Conservation (phyloP, 2,888 invertebrate genomes). For the Poecilobothrus nobilitatus region DNA sequence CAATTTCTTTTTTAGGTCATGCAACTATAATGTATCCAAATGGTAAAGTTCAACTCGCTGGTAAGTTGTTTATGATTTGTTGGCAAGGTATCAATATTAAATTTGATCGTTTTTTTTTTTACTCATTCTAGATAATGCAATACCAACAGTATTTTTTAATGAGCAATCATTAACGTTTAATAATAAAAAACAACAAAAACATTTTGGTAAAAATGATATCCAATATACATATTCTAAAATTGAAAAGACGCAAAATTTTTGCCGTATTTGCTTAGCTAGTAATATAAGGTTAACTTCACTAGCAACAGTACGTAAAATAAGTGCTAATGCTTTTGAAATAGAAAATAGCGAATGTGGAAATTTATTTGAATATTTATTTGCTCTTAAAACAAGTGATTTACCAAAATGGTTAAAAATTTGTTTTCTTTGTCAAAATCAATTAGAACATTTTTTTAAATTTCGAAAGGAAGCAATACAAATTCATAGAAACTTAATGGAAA, state of each 20-base stretch:
- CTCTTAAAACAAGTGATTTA: not conserved
- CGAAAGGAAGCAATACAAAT: not conserved
- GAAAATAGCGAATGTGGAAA: not conserved
- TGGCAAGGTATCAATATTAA: not conserved
- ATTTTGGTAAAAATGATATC: not conserved
- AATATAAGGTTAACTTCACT: not conserved
- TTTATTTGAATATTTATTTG: not conserved
- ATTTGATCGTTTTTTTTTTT: not conserved
- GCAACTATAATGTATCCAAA: not conserved
- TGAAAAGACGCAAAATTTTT: not conserved
- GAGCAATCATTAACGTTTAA: not conserved
- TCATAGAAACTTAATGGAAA: not conserved
- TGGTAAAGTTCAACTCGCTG: not conserved
- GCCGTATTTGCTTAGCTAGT: not conserved
- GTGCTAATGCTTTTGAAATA: not conserved
- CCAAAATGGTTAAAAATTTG: not conserved
- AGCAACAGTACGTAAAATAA: not conserved
- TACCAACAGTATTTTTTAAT: not conserved
- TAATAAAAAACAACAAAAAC: not conserved
- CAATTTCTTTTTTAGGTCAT: not conserved
- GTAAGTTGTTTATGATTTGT: not conserved
- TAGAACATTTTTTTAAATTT: not conserved
- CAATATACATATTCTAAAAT: not conserved
- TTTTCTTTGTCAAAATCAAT: not conserved
- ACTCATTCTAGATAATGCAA: not conserved